Evolutionary conservation across 2,113 vertebrate genomes (phyloP).

Genomic region (Gymnarchus niloticus): DNA sequence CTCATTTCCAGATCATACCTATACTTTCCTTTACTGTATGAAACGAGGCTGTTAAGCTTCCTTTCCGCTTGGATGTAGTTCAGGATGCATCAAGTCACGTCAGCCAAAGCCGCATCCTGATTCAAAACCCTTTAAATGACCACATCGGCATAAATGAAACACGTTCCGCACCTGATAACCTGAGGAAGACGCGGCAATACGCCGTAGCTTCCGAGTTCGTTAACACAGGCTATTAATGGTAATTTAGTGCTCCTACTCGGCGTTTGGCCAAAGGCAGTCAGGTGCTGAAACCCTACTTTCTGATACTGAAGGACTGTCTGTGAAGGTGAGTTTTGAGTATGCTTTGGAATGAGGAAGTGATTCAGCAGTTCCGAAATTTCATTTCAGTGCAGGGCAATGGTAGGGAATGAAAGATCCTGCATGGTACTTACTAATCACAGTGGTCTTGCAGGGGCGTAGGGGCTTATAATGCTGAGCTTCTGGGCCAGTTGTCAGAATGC

Average conservation of each 20-base stretch:
- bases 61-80: background rate
- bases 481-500: background rate
- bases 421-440: background rate
- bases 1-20: background rate
- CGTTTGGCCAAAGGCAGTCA: background rate
- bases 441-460: background rate
- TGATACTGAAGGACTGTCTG: background rate
- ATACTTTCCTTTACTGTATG: background rate
- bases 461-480: background rate
- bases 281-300: background rate
- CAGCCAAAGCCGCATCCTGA: background rate
- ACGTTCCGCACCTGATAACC: background rate
- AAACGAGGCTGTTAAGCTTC: background rate
- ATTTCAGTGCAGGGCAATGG: background rate
- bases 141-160: background rate
- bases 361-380: background rate
- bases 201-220: background rate
- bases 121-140: background rate
- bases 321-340: background rate
- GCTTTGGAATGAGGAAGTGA: conserved; percentile 1
- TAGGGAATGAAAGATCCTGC: background rate
- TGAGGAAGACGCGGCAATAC: background rate
- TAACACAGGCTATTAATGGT: background rate
- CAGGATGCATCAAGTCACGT: conserved; percentile 5
- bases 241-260: background rate